These are phyloP conservation scores for Graphium colonna DNA, from an alignment of 2,888 invertebrate genomes.

Conservation along the genomic window DNA sequence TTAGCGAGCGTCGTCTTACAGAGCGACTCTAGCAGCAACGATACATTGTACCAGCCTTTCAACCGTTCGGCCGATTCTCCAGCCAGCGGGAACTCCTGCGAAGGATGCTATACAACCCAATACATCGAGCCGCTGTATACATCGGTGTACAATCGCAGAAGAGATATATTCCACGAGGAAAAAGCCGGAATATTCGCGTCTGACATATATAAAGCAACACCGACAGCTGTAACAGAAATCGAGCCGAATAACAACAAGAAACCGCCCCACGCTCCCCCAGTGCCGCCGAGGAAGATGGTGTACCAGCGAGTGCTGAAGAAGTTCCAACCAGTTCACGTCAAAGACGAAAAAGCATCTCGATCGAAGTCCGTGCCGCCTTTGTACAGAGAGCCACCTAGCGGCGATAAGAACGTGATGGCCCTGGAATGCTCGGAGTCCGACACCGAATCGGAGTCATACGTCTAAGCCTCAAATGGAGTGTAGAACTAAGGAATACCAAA, in stretches of 20 bases:
- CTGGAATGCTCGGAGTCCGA: constrained; percentile 72
- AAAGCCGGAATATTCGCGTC: constrained; percentile 63
- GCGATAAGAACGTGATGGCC: constrained; percentile 58
- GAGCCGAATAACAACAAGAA: constrained; percentile 60
- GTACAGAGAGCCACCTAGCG: constrained; percentile 66
- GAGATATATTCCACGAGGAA: constrained; percentile 69
- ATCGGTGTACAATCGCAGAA: constrained; percentile 65
- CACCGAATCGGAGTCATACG: constrained; percentile 76
- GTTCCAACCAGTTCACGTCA: constrained; percentile 83
- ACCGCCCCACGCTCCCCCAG: constrained; percentile 78
- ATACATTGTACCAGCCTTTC: constrained; percentile 68
- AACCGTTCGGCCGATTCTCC: constrained; percentile 71
- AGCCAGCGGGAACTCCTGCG: constrained; percentile 69
- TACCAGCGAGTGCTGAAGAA: constrained; percentile 79
- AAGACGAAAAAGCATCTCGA: constrained; percentile 74
- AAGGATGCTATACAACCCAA: constrained; percentile 68
- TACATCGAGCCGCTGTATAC: constrained; percentile 72
- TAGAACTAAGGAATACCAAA: too few species aligned
- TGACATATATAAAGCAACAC: constrained; percentile 75
- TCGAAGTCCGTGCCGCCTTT: constrained; percentile 71
- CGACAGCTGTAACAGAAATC: constrained; percentile 64
- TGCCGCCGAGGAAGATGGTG: constrained; percentile 78
- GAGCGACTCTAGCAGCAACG: constrained; percentile 71
- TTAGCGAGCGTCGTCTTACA: constrained; percentile 71
- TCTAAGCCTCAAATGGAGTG: constrained; percentile 37